Percentiles rank a stretch among this genome's conserved stretches.
Conservation (phyloP, 2,888 invertebrate genomes). For the Rutpela maculata region DNA sequence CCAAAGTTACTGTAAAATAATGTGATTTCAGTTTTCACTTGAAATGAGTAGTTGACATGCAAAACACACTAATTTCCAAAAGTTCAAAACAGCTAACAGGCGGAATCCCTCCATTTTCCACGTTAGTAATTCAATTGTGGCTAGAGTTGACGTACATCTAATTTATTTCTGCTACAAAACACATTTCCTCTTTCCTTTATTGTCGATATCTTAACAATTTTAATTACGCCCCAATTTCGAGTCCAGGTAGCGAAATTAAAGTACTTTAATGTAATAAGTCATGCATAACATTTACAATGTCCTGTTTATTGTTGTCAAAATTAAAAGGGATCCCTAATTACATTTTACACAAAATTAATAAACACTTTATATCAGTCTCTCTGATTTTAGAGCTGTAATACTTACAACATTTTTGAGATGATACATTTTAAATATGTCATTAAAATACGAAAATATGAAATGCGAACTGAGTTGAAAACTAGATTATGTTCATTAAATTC, state of each 20-base stretch:
- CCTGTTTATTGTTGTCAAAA: not conserved
- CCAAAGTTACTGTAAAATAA: not conserved
- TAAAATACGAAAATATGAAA: too few species aligned
- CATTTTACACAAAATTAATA: not conserved
- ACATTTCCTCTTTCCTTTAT: not conserved
- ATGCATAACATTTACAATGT: not conserved
- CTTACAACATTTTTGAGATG: too few species aligned
- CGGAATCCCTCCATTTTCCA: not conserved
- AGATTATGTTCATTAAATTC: too few species aligned
- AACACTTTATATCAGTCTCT: too few species aligned
- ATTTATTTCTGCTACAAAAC: slow-evolving; percentile 3
- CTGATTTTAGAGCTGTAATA: too few species aligned
- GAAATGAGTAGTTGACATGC: not conserved
- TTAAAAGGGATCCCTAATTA: not conserved
- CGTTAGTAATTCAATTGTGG: not conserved
- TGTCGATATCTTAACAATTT: not conserved
- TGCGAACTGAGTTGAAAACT: too few species aligned
- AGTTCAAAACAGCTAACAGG: not conserved
- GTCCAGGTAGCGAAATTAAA: not conserved
- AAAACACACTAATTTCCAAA: not conserved
- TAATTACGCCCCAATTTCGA: not conserved
- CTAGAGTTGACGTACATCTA: not conserved
- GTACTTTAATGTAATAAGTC: not conserved
- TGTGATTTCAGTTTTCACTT: not conserved
- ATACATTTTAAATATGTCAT: too few species aligned